Evolutionary conservation across 2,113 vertebrate genomes (phyloP).

Genomic region (Xenopus borealis): DNA sequence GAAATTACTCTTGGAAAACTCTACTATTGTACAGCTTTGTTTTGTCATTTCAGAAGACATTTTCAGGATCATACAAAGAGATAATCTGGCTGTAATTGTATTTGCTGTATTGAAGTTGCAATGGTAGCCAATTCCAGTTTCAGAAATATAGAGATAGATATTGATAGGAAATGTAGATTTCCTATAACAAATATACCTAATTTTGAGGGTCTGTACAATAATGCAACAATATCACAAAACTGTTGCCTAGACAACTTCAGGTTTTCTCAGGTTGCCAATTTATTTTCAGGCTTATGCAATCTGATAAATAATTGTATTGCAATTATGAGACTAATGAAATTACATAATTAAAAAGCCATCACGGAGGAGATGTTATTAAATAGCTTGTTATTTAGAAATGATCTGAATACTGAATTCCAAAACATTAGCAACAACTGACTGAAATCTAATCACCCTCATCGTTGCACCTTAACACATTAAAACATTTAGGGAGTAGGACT

Average conservation of each 20-base stretch:
- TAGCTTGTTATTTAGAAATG: not conserved
- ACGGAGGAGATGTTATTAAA: not conserved
- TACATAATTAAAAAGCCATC: not conserved
- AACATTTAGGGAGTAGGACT: not conserved
- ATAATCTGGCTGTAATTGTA: too few relatives aligned
- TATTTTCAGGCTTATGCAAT: not conserved
- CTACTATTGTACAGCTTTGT: too few relatives aligned
- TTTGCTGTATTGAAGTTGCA: not conserved
- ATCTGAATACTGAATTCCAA: not conserved
- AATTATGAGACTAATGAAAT: constrained; percentile 8
- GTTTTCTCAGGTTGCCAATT: not conserved
- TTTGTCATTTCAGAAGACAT: too few relatives aligned
- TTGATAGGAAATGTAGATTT: not conserved
- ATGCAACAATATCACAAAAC: not conserved
- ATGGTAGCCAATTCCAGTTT: not conserved
- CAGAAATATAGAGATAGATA: too few relatives aligned
- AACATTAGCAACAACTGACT: not conserved
- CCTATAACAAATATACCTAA: not conserved
- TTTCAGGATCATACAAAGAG: too few relatives aligned
- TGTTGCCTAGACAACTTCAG: not conserved
- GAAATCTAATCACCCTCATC: not conserved
- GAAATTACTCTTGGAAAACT: too few relatives aligned
- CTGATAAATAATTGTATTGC: constrained; percentile 1
- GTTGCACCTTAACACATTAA: not conserved
- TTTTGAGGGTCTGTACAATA: not conserved